These are phyloP conservation scores for Eumeta japonica DNA, from an alignment of 1,140 invertebrate species.

Conservation along the genomic window DNA sequence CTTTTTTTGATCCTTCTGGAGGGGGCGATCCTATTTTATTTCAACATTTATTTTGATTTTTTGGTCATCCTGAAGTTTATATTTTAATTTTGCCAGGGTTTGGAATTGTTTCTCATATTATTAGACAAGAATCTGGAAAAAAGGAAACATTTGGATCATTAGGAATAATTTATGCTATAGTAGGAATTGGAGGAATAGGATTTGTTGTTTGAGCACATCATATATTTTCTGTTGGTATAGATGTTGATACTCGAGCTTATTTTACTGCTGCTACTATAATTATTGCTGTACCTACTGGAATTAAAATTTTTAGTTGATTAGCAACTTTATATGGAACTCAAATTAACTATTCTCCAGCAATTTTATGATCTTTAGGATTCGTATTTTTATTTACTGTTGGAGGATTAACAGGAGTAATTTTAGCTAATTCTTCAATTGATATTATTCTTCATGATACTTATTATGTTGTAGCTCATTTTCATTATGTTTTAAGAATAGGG, in stretches of 20 bases:
- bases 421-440: constrained; percentile 68
- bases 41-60: too few species aligned
- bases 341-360: constrained; percentile 54
- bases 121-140: too few species aligned
- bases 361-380: constrained; percentile 69
- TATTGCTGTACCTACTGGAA: constrained; percentile 68
- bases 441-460: constrained; percentile 72
- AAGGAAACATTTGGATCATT: too few species aligned
- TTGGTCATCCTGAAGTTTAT: too few species aligned
- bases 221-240: constrained; percentile 74
- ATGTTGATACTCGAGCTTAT: constrained; percentile 70
- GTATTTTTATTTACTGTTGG: constrained; percentile 69
- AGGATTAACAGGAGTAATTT: constrained; percentile 64
- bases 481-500: constrained; percentile 67
- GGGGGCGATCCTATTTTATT: too few species aligned
- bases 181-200: constrained; percentile 65
- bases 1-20: too few species aligned
- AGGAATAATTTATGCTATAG: too few species aligned
- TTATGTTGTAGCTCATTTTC: constrained; percentile 76
- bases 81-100: too few species aligned
- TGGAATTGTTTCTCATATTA: too few species aligned
- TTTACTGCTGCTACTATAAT: constrained; percentile 74
- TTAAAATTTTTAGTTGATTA: too few species aligned
- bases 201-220: too few species aligned
- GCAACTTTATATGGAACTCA: too few species aligned